Evolutionary conservation across 2,888 invertebrate genomes (phyloP).

Genomic region (Strigamia maritima): DNA sequence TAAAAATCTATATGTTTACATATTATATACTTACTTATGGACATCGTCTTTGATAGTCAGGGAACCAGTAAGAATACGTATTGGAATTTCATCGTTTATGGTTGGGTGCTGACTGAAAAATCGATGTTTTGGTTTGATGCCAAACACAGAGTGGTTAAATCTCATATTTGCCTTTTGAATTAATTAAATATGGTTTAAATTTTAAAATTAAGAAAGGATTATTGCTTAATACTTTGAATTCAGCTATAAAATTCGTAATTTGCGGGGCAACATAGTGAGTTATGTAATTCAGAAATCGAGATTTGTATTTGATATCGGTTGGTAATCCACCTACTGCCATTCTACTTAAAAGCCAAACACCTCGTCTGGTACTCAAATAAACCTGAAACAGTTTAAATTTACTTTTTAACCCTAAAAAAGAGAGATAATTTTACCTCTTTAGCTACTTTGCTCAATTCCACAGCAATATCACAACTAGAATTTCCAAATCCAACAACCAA

Average conservation of each 20-base stretch:
- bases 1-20: neutral
- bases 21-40: neutral
- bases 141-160: slow-evolving; percentile 50
- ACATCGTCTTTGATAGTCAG: slow-evolving; percentile 48
- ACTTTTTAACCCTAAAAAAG: neutral
- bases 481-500: slow-evolving; percentile 55
- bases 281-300: neutral
- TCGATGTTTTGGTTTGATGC: slow-evolving; percentile 50
- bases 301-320: slow-evolving; percentile 7
- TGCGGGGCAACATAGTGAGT: neutral
- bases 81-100: slow-evolving; percentile 53
- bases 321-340: slow-evolving; percentile 45
- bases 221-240: neutral
- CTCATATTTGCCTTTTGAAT: slow-evolving; percentile 46
- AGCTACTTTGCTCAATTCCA: slow-evolving; percentile 49
- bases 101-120: slow-evolving; percentile 29
- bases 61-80: slow-evolving; percentile 50
- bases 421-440: slow-evolving; percentile 25
- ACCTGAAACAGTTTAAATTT: slow-evolving; percentile 44
- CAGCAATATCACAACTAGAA: slow-evolving; percentile 55
- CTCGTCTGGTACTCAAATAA: slow-evolving; percentile 53
- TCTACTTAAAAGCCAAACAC: slow-evolving; percentile 55
- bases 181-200: neutral
- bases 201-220: neutral
- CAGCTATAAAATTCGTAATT: neutral